phyloP scores from a whole-genome alignment of 2,113 vertebrate genomes.

The Nesogale talazaci region DNA sequence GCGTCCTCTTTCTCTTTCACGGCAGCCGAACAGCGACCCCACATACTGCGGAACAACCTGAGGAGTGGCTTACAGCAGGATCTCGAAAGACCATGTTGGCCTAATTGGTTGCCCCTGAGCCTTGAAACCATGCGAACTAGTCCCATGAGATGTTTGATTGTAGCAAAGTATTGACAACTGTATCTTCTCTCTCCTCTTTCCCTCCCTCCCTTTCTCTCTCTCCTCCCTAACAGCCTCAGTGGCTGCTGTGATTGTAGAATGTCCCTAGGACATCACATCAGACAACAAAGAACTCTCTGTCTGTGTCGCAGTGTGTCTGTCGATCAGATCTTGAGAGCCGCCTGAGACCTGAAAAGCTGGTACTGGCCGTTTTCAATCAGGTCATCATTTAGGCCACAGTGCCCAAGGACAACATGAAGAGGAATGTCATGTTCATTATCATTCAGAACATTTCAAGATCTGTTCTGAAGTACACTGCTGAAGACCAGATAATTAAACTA shows the following conservation, averaged over 20 bases:
- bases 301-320: no score
- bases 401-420: no score
- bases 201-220: not conserved
- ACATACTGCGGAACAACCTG: not conserved
- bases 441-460: no score
- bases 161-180: not conserved
- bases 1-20: not conserved
- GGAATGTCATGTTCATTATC: no score
- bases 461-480: no score
- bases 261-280: not conserved
- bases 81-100: not conserved
- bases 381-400: no score
- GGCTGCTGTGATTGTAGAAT: not conserved
- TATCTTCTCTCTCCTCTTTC: not conserved
- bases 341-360: no score
- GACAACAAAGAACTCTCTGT: not conserved
- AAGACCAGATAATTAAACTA: no score
- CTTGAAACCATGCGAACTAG: not conserved
- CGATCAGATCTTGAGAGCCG: no score
- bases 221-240: no score
- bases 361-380: no score
- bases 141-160: not conserved
- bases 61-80: not conserved
- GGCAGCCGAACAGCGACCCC: not conserved
- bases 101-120: not conserved